These are phyloP conservation scores for Diachasma alloeum DNA, from an alignment of 1,140 invertebrate genomes.

Conservation along the genomic window DNA sequence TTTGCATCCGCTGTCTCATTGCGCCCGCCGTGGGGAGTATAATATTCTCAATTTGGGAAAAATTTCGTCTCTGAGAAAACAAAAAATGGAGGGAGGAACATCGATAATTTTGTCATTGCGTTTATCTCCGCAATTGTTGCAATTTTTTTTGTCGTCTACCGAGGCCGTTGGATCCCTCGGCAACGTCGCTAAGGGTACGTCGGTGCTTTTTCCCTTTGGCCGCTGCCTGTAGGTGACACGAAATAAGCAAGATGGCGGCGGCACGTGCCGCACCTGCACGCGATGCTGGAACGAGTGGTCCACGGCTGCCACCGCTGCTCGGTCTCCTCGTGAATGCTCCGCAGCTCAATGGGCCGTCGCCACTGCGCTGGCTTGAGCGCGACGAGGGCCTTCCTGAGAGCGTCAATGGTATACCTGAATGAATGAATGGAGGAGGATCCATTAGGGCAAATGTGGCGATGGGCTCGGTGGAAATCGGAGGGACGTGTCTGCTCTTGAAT, in stretches of 20 bases:
- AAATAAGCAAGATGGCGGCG: constrained; percentile 90
- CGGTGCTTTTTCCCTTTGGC: constrained; percentile 54
- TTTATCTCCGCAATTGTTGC: not conserved
- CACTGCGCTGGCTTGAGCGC: constrained; percentile 74
- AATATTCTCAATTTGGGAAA: no score
- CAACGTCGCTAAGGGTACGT: constrained; percentile 66
- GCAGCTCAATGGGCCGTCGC: constrained; percentile 69
- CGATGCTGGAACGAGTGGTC: constrained; percentile 75
- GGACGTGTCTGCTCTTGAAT: no score
- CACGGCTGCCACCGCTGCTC: constrained; percentile 69
- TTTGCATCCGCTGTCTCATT: no score
- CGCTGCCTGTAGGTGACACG: constrained; percentile 75
- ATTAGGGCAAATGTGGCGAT: no score
- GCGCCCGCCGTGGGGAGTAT: no score
- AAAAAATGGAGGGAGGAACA: not conserved
- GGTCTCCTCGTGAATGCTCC: constrained; percentile 67
- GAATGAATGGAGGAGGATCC: no score
- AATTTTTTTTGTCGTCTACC: constrained; percentile 53
- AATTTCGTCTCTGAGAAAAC: not conserved
- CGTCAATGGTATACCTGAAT: constrained; percentile 69
- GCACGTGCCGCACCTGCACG: constrained; percentile 87
- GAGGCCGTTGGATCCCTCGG: constrained; percentile 65
- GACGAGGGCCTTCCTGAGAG: constrained; percentile 73
- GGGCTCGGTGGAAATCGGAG: no score
- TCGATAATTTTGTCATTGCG: not conserved